A percentile compares a stretch with the other conserved stretches of the same genome.
Conservation (phyloP, 2,113 vertebrate species). For the Heterochromis multidens region DNA sequence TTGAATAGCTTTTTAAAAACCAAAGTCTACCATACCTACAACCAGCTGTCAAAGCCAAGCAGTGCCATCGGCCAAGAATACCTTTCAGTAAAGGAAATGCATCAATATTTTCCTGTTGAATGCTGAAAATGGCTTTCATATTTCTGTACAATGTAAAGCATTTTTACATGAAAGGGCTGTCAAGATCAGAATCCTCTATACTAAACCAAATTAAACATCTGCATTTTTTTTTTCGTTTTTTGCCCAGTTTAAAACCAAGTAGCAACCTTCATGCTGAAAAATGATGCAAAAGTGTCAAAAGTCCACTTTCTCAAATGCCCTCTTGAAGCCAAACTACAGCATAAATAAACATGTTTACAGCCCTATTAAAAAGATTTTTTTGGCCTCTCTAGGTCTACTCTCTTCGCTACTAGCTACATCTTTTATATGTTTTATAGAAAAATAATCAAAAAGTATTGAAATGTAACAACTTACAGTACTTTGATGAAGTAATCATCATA, state of each 20-base stretch:
- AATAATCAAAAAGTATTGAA: background rate
- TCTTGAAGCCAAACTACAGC: background rate
- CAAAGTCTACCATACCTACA: background rate
- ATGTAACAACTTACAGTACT: background rate
- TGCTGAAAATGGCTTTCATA: background rate
- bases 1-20: background rate
- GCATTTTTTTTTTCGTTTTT: too few species aligned
- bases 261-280: background rate
- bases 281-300: background rate
- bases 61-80: background rate
- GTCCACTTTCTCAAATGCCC: background rate
- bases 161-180: background rate
- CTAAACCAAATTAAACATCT: too few species aligned
- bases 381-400: background rate
- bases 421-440: background rate
- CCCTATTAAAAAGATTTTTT: background rate
- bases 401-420: background rate
- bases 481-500: background rate
- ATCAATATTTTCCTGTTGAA: background rate
- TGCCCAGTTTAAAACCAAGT: background rate
- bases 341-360: fast-evolving
- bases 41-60: background rate
- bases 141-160: background rate
- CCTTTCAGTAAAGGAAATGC: background rate
- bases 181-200: background rate